A percentile compares a stretch with the other conserved stretches of the same genome.
Conservation (phyloP, 2,797 vertebrate species). For the Clarias platycephalus region DNA sequence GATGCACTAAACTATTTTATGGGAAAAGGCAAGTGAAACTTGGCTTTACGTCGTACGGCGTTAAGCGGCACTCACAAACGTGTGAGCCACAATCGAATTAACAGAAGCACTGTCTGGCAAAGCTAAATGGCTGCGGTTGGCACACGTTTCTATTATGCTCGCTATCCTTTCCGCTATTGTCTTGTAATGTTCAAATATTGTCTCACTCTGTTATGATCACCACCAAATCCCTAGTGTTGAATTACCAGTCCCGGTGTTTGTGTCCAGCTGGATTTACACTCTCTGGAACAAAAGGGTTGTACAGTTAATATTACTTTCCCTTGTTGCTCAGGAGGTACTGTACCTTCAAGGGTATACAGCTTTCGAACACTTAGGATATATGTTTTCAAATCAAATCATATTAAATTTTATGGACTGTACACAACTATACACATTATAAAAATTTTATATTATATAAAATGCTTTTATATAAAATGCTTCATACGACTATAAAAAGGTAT, state of each 20-base stretch:
- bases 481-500: background rate
- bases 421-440: background rate
- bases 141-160: background rate
- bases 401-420: too few relatives aligned
- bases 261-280: background rate
- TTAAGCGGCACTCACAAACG: background rate
- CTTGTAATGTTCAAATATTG: conserved; percentile 34
- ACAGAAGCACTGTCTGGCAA: background rate
- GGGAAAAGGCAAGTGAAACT: background rate
- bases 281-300: too few relatives aligned
- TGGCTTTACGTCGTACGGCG: background rate
- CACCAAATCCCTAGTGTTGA: background rate
- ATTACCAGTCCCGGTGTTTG: background rate
- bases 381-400: background rate
- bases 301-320: background rate
- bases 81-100: conserved; percentile 13
- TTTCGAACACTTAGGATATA: background rate
- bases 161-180: background rate
- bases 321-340: background rate
- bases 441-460: too few relatives aligned
- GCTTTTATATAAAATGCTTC: conserved; percentile 3
- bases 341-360: background rate
- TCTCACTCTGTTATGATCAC: conserved; percentile 2
- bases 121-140: background rate
- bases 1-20: background rate